Percentiles rank a stretch among this genome's conserved stretches.
Evolutionary conservation across 2,888 invertebrate genomes (phyloP).

Genomic region (Drosophila phalerata): DNA sequence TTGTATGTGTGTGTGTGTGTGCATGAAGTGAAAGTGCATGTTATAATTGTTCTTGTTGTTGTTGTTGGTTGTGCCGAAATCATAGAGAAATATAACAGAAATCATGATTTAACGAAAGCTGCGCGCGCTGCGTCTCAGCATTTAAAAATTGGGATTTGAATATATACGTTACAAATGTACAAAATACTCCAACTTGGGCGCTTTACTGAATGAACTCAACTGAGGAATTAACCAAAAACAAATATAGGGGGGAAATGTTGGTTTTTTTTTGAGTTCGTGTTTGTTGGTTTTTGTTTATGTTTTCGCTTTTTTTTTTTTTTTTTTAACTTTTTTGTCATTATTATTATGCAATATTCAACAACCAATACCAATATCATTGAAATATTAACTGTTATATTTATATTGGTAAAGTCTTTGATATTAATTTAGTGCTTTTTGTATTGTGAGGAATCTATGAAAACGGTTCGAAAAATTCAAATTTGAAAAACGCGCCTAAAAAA

Average conservation of each 20-base stretch:
- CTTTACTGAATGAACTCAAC: slow-evolving; percentile 47
- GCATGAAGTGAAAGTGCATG: background rate
- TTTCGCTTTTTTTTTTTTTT: slow-evolving; percentile 26
- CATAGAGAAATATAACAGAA: slow-evolving; percentile 49
- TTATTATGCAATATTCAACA: slow-evolving; percentile 74
- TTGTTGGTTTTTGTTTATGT: slow-evolving; percentile 20
- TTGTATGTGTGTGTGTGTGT: background rate
- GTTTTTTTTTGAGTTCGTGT: slow-evolving; percentile 56
- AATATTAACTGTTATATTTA: slow-evolving; percentile 35
- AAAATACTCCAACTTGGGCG: slow-evolving; percentile 25
- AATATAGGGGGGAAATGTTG: slow-evolving; percentile 58
- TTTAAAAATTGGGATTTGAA: slow-evolving; percentile 15
- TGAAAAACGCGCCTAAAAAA: slow-evolving; percentile 52
- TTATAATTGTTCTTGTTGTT: slow-evolving; percentile 8
- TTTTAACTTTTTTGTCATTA: slow-evolving; percentile 2
- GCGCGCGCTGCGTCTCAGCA: slow-evolving; percentile 35
- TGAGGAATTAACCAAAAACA: slow-evolving; percentile 31
- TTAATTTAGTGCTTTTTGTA: slow-evolving; percentile 85
- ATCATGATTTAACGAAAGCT: slow-evolving; percentile 44
- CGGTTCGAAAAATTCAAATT: slow-evolving; percentile 7
- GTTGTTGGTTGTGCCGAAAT: slow-evolving; percentile 29
- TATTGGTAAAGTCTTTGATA: slow-evolving; percentile 80
- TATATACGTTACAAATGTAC: background rate
- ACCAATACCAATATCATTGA: slow-evolving; percentile 75
- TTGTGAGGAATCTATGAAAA: slow-evolving; percentile 86